A percentile compares a stretch with the other conserved stretches of the same genome.
Conservation (phyloP, 2,797 vertebrate species). For the Psittacula derbiana region DNA sequence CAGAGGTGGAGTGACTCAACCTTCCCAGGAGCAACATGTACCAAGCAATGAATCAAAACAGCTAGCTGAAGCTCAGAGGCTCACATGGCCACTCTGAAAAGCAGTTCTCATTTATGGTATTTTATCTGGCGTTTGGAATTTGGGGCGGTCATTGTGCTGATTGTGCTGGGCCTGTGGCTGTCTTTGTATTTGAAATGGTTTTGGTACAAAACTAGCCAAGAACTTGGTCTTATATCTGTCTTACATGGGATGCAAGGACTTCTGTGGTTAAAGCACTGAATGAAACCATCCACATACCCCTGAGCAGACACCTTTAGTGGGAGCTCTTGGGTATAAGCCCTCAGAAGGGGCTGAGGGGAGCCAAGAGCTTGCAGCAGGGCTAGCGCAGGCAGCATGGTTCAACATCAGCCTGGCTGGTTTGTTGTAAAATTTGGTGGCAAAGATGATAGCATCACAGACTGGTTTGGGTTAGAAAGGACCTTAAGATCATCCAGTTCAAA, state of each 20-base stretch:
- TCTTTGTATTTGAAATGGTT: not conserved
- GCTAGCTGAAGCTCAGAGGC: slow-evolving; percentile 1
- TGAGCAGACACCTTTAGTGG: not conserved
- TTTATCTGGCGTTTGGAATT: not conserved
- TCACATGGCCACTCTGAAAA: slow-evolving; percentile 16
- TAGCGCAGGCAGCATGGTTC: rapidly evolving
- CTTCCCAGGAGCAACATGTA: slow-evolving; percentile 70
- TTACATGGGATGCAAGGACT: not conserved
- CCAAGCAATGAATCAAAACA: slow-evolving; percentile 71
- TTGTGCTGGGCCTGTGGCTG: not conserved
- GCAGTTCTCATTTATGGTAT: not conserved
- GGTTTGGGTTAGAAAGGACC: not conserved
- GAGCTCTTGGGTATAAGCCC: not conserved
- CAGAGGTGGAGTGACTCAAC: slow-evolving; percentile 76
- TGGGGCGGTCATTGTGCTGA: not conserved
- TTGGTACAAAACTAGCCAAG: not conserved
- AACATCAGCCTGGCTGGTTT: not conserved
- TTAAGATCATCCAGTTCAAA: not conserved
- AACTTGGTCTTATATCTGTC: not conserved
- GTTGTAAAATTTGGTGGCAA: not conserved
- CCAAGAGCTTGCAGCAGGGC: not conserved
- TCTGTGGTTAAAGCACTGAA: not conserved
- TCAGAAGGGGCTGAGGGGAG: not conserved
- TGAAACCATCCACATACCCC: not conserved
- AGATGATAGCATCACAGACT: not conserved